Conservation (phyloP, 1,140 invertebrate species). For the Paralvinella palmiformis region DNA sequence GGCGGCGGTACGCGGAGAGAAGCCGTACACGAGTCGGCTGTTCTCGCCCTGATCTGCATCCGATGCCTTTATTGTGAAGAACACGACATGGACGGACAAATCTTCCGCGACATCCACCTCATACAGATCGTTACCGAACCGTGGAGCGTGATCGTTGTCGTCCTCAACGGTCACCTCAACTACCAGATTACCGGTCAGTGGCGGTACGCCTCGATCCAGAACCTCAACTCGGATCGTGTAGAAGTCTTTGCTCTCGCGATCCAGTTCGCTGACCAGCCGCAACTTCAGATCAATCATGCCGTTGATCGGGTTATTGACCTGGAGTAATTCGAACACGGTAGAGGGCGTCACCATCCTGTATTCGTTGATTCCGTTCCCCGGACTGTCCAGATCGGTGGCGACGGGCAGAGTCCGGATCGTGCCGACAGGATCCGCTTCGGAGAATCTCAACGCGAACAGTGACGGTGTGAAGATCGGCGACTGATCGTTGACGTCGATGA, state of each 20-base stretch:
- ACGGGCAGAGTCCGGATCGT: neutral
- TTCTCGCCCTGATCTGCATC: constrained; percentile 70
- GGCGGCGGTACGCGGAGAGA: constrained; percentile 13
- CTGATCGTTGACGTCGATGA: constrained; percentile 1
- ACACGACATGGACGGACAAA: constrained; percentile 36
- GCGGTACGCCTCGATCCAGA: constrained; percentile 2
- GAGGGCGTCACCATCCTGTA: neutral
- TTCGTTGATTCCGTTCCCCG: neutral
- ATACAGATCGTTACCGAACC: constrained; percentile 72
- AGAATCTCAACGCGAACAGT: neutral
- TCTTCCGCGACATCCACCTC: constrained; percentile 67
- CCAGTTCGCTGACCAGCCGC: no score
- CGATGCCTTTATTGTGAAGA: constrained; percentile 55
- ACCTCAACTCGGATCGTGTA: no score
- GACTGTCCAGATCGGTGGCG: neutral
- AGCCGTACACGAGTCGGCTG: constrained; percentile 20
- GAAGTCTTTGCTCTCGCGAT: no score
- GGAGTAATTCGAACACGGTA: neutral
- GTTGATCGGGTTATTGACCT: neutral
- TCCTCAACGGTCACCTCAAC: constrained; percentile 64
- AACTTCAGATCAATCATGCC: no score
- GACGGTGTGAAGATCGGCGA: neutral
- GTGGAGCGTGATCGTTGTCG: constrained; percentile 70
- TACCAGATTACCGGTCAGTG: constrained; percentile 59
- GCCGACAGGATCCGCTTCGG: neutral